These are phyloP conservation scores for Hydrotaea cyrtoneurina DNA, from an alignment of 2,888 invertebrate genomes.

Conservation along the genomic window DNA sequence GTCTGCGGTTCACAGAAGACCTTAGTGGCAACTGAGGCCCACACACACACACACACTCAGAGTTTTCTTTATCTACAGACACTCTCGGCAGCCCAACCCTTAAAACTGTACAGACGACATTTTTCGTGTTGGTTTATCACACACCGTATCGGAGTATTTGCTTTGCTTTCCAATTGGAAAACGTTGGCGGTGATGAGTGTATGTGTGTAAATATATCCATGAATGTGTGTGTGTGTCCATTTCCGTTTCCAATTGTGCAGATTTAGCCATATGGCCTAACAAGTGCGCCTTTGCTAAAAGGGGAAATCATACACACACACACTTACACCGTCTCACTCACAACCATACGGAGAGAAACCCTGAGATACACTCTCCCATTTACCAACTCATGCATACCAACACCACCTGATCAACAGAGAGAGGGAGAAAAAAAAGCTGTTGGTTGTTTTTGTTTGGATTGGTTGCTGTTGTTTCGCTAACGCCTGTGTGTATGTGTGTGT, in stretches of 20 bases:
- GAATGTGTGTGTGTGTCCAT: conserved; percentile 2
- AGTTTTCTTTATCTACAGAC: not conserved
- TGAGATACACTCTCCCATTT: conserved; percentile 5
- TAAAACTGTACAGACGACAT: conserved; percentile 25
- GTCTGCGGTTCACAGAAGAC: conserved; percentile 64
- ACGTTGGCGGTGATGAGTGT: not conserved
- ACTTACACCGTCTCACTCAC: not conserved
- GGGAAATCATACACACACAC: conserved; percentile 39
- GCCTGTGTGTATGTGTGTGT: conserved; percentile 29
- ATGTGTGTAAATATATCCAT: not conserved
- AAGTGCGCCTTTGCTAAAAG: not conserved
- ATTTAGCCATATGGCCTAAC: conserved; percentile 41
- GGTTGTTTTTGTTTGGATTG: conserved; percentile 69
- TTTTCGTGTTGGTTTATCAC: not conserved
- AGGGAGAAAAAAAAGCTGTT: conserved; percentile 20
- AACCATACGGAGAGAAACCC: not conserved
- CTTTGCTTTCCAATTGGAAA: conserved; percentile 62
- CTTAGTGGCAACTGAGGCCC: conserved; percentile 38
- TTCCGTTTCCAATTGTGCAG: conserved; percentile 64
- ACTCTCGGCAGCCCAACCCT: conserved; percentile 61
- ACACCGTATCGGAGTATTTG: not conserved
- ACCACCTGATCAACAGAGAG: conserved; percentile 12
- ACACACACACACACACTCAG: conserved; percentile 5
- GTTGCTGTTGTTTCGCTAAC: conserved; percentile 68
- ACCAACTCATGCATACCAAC: conserved; percentile 28